Base-by-base conservation (phyloP, 2,888 invertebrate species). In the Xestobium rufovillosum region DNA sequence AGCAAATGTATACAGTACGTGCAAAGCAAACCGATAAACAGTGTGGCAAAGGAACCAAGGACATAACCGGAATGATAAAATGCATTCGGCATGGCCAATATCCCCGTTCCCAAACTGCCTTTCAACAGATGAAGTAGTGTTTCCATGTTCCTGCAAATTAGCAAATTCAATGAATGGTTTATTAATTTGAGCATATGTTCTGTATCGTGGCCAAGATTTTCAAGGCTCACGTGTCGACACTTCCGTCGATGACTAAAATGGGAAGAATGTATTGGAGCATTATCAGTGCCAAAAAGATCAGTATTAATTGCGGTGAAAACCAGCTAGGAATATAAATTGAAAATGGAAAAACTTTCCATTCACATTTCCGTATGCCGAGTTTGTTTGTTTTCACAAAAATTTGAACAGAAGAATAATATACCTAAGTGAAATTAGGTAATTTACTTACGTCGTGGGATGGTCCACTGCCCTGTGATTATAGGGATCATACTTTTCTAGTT, bases 1-100 rank as follows among this genome's bases (percentile, higher is more conserved):
- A 97, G 69, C 44, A 92, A 71, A 60, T 94, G 89, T 66, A 96
- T 92, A 60, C 95, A 95, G 65, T 95, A 94, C 3, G 91, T 86
- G 66, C 92, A 92, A 19, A 96, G 75, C 14, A 85, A 63, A 0
- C 94, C 95, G 49, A 97, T 87, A 3, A 88, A 53, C 8, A 88
- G 62, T 0, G 95, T 83, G 4, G 89, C 88, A 12, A 86, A 66
- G 1, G 79, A 59, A 6, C 95, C 95, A 3, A 91, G 76, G 38
- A 78, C 68, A 50, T 86, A 80, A 2, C 92, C 92, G 0, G 91
- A 76, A 59, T 91, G 78, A 49, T 76, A 73, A 59, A 92, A 85
- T 0, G 91, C 91, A 47, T 79, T 74, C 1, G 92, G 91, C 83
- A 94, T 86, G 3, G 92, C 91, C 34, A 94, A 69, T 50, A 92